Evolutionary conservation across 2,888 invertebrate species (phyloP), one percentile per base, ranked within the genome.

Genomic region (Lepas anatifera): DNA sequence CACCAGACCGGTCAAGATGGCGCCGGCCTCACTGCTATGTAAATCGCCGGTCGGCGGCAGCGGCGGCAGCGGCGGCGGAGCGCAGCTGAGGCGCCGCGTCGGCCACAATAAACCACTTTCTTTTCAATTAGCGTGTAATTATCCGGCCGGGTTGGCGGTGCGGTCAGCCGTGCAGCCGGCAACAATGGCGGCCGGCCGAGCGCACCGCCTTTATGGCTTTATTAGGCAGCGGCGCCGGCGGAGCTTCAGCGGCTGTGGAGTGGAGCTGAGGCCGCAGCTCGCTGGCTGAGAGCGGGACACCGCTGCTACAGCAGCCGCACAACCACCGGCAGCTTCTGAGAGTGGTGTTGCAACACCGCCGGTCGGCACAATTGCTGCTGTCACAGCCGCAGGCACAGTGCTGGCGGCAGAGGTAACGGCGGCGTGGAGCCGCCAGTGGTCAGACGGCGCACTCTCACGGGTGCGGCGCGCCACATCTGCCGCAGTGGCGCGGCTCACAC

Each of bases 81-180:
- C 39, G 39, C 39, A 7, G 39, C 39, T 10, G 39, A 13, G 58
- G 22, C 18, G 58, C 58, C 58, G 58, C 32, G n/a, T 35, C 22
- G 32, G 58, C 32, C 58, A 22, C 58, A 58, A 58, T 58, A 58
- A 58, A 58, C 58, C 58, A 35, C 58, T 58, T 58, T 58, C 58
- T 58, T 58, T 58, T 35, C 58, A 58, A 58, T 58, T 58, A 58
- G 58, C 58, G 58, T 58, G 58, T 58, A 32, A 35, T 58, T 58
- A 58, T 58, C 35, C 58, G 29, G 58, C 58, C 35, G 32, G 58
- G 58, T 58, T 58, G 32, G 32, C 58, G 22, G 58, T 35, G 58
- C 32, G 58, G 58, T 22, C 58, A 35, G 58, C 35, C 58, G 58
- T 58, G 58, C 58, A 58, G 58, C 58, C n/a, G 32, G 18, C 32